Percentiles rank a stretch among this genome's conserved stretches.
Conservation (phyloP, 2,888 invertebrate genomes). For the Stratiomys singularior region DNA sequence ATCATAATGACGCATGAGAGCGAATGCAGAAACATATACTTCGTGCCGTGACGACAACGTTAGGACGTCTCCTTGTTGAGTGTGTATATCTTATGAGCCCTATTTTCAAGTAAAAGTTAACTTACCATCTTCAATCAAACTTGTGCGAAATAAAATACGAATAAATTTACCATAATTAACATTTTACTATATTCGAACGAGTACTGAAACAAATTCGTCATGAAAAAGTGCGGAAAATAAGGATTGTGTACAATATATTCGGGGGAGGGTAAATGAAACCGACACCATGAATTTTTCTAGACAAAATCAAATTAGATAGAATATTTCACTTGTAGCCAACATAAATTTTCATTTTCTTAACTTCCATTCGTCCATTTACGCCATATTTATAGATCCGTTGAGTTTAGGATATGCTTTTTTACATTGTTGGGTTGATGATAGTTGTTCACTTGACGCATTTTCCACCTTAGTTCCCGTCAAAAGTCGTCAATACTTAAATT, state of each 20-base stretch:
- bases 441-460: not conserved
- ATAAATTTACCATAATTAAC: constrained; percentile 9
- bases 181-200: constrained; percentile 22
- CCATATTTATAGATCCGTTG: not conserved
- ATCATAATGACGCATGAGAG: too few relatives aligned
- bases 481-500: not conserved
- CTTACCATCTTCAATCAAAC: too few relatives aligned
- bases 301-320: too few relatives aligned
- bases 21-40: too few relatives aligned
- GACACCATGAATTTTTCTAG: not conserved
- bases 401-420: constrained; percentile 8
- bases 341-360: too few relatives aligned
- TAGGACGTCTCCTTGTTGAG: too few relatives aligned
- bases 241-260: not conserved
- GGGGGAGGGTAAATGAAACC: not conserved
- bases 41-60: too few relatives aligned
- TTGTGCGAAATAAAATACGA: constrained; percentile 6
- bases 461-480: not conserved
- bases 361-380: not conserved
- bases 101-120: too few relatives aligned
- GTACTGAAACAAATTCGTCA: not conserved
- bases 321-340: too few relatives aligned
- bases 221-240: not conserved
- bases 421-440: not conserved
- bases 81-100: too few relatives aligned